phyloP scores from a whole-genome alignment of 2,888 invertebrate species.

The Protophormia terraenovae region DNA sequence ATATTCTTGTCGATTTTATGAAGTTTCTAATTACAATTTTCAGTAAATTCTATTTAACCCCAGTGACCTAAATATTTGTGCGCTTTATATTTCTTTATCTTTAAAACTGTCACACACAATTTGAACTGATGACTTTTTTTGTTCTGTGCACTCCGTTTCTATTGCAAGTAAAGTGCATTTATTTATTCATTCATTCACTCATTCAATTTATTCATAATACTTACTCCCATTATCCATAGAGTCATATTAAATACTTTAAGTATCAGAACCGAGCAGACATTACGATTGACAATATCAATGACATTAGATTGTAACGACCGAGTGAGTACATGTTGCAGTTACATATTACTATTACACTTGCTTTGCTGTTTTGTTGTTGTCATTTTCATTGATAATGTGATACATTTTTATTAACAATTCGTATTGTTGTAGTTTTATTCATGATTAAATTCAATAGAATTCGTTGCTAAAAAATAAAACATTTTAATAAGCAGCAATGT shows the following conservation, averaged over 20 bases:
- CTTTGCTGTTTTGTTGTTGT: conserved; percentile 19
- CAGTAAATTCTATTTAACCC: conserved; percentile 29
- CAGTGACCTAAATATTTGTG: conserved; percentile 50
- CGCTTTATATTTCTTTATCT: conserved; percentile 32
- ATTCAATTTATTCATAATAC: not conserved
- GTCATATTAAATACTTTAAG: conserved; percentile 19
- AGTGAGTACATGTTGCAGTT: conserved; percentile 15
- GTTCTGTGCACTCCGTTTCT: not conserved
- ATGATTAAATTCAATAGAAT: conserved; percentile 33
- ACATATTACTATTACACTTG: conserved; percentile 3
- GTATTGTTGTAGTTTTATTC: not conserved
- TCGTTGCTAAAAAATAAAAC: conserved; percentile 17
- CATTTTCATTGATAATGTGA: conserved; percentile 35
- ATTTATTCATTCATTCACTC: not conserved
- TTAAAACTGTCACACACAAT: conserved; percentile 45
- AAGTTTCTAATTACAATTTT: conserved; percentile 43
- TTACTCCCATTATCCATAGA: not conserved
- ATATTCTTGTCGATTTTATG: conserved; percentile 28
- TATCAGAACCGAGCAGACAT: conserved; percentile 32
- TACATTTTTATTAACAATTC: conserved; percentile 54
- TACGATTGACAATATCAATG: conserved; percentile 48
- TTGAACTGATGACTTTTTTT: conserved; percentile 50
- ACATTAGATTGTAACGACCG: conserved; percentile 36
- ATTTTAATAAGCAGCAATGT: not conserved
- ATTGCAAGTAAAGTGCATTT: conserved; percentile 17